phyloP scores from a whole-genome alignment of 2,888 invertebrate genomes.

The Pyralis farinalis region DNA sequence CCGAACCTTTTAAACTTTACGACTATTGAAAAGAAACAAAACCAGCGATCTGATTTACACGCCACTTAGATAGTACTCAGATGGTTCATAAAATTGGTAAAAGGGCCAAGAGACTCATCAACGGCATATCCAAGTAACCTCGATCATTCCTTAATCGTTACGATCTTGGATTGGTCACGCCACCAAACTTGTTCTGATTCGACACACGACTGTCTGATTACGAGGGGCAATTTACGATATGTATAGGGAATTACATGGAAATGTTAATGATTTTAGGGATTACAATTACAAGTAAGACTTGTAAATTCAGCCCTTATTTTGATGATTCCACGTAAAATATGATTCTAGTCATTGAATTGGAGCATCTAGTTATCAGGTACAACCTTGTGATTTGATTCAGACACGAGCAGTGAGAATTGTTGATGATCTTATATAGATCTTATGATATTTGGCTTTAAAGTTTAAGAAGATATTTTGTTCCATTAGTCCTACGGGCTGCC shows the following conservation, averaged over 20 bases:
- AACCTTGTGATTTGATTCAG: too few species aligned
- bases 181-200: conserved; percentile 10
- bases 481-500: too few species aligned
- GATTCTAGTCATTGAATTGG: too few species aligned
- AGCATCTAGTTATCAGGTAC: too few species aligned
- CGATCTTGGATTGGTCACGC: conserved; percentile 15
- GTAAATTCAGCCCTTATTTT: too few species aligned
- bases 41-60: conserved; percentile 8
- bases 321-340: too few species aligned
- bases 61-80: conserved; percentile 7
- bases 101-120: background rate
- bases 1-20: background rate
- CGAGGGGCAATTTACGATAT: conserved; percentile 2
- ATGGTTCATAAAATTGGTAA: conserved; percentile 8
- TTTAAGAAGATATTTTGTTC: too few species aligned
- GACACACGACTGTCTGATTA: conserved; percentile 2
- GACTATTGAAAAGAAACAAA: conserved; percentile 2
- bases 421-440: too few species aligned
- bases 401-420: too few species aligned
- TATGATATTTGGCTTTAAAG: too few species aligned
- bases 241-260: background rate
- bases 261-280: background rate
- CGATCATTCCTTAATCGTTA: conserved; percentile 9
- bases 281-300: too few species aligned
- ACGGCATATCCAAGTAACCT: background rate